Base-by-base conservation (phyloP, 2,113 vertebrate species). In the Stictonetta naevosa region DNA sequence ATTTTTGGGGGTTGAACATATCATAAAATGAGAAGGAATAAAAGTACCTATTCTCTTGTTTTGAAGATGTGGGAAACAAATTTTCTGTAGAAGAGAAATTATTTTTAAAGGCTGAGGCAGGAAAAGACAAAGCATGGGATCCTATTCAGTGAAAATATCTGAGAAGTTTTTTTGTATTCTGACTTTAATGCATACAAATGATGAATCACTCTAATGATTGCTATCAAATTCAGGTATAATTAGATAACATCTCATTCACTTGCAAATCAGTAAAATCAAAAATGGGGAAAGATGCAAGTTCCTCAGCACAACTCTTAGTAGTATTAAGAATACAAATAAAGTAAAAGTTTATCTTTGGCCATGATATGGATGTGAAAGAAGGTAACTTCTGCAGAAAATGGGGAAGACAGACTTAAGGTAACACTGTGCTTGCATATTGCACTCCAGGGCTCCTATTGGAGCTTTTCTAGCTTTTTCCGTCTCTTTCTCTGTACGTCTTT, bases 401-500 rank as follows among this genome's bases (percentile, higher is more conserved):
- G 71, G 44, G 34, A 72, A 77, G 33, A 66, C 31, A 79, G 36
- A 6, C 28, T 25, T 66, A 3, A 82, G 53, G 95, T 84, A 69
- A 94, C 91, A 68, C 40, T 42, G 6, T 34, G 48, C 48, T 58
- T 83, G 64, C 52, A 83, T 44, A 74, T 34, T 71, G 60, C 26
- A 48, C 53, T 84, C n/a, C 83, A 38, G 66, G 69, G 62, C 71
- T 89, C 79, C 92, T 86, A 6, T 40, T 87, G 73, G 48, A 50
- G 22, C 48, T 53, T 85, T 88, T n/a, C 86, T 94, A 83, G 86
- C 80, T 66, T 66, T 58, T 71, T 67, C 83, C 72, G 82, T 73
- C 88, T 88, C 74, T 86, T 83, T 89, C 84, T 90, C 81, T 85
- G 77, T 13, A 26, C 89, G 42, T 90, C 59, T 95, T 83, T 96